A percentile compares a stretch with the other conserved stretches of the same genome.
phyloP scores from a whole-genome alignment of 2,888 invertebrate genomes.

The Scelioninae gen. 2 region DNA sequence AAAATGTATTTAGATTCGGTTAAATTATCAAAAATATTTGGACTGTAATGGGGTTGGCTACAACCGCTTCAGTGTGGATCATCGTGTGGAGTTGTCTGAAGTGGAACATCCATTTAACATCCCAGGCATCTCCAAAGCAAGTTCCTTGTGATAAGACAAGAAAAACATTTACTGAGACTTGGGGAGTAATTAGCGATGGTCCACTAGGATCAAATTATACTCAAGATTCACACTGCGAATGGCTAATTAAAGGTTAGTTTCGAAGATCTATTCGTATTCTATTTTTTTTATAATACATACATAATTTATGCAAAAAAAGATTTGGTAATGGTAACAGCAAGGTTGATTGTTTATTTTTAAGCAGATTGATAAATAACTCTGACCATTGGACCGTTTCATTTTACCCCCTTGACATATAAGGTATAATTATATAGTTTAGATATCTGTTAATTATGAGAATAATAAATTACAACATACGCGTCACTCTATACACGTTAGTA shows the following conservation, averaged over 20 bases:
- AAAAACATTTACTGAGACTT: constrained; percentile 86
- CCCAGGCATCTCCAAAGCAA: constrained; percentile 72
- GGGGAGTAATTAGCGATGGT: constrained; percentile 93
- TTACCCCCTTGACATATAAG: too few species aligned
- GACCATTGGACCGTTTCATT: too few species aligned
- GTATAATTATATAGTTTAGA: too few species aligned
- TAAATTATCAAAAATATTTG: constrained; percentile 41
- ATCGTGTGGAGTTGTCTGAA: constrained; percentile 72
- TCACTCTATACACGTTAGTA: too few species aligned
- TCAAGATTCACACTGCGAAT: constrained; percentile 95
- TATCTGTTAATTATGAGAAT: too few species aligned
- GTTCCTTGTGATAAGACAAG: constrained; percentile 89
- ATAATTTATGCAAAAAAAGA: not conserved
- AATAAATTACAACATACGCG: too few species aligned
- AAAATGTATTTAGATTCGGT: constrained; percentile 48
- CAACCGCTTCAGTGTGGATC: constrained; percentile 70
- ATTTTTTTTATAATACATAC: not conserved
- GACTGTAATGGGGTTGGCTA: constrained; percentile 72
- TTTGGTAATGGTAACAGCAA: too few species aligned
- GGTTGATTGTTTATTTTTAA: too few species aligned
- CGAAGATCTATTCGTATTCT: not conserved
- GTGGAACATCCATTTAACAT: constrained; percentile 69
- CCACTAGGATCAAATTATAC: constrained; percentile 91
- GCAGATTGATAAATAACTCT: too few species aligned
- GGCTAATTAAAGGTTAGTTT: constrained; percentile 89